Percentiles rank a stretch among this genome's conserved stretches.
These are phyloP conservation scores for Drosophila melanosoma DNA, from an alignment of 2,888 invertebrate species.

Conservation along the genomic window DNA sequence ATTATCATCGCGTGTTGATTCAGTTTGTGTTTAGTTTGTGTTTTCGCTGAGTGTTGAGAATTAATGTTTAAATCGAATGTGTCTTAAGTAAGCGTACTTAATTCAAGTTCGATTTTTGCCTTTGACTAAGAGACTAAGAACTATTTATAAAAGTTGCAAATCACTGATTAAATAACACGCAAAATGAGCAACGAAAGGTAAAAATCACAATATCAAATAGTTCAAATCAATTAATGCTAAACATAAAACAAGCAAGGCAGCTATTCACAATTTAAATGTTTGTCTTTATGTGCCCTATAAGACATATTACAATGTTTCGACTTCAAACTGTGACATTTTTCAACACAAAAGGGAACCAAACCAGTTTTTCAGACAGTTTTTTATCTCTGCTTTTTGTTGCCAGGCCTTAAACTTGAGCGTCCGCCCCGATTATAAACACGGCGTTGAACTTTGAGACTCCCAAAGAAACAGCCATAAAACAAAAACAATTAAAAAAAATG, in stretches of 20 bases:
- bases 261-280: slow-evolving; percentile 15
- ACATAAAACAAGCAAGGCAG: slow-evolving; percentile 22
- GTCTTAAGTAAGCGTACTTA: slow-evolving; percentile 27
- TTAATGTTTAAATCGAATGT: slow-evolving; percentile 34
- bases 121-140: slow-evolving; percentile 18
- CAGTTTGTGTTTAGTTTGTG: slow-evolving; percentile 11
- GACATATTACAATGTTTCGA: slow-evolving; percentile 28
- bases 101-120: slow-evolving; percentile 35
- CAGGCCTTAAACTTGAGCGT: slow-evolving; percentile 10
- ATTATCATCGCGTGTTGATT: slow-evolving; percentile 23
- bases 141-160: slow-evolving; percentile 52
- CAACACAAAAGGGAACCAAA: slow-evolving; percentile 2
- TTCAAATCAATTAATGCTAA: slow-evolving; percentile 7
- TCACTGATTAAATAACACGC: slow-evolving; percentile 48
- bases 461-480: not conserved
- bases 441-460: slow-evolving; percentile 5
- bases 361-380: slow-evolving; percentile 18
- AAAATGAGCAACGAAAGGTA: slow-evolving; percentile 71
- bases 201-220: slow-evolving; percentile 20
- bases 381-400: slow-evolving; percentile 25
- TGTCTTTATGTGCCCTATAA: slow-evolving; percentile 7
- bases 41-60: slow-evolving; percentile 15
- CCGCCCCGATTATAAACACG: slow-evolving; percentile 2
- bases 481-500: not conserved
- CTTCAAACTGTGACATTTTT: slow-evolving; percentile 32